Conservation (phyloP, 2,797 vertebrate species). For the Enteromius radiatus region DNA sequence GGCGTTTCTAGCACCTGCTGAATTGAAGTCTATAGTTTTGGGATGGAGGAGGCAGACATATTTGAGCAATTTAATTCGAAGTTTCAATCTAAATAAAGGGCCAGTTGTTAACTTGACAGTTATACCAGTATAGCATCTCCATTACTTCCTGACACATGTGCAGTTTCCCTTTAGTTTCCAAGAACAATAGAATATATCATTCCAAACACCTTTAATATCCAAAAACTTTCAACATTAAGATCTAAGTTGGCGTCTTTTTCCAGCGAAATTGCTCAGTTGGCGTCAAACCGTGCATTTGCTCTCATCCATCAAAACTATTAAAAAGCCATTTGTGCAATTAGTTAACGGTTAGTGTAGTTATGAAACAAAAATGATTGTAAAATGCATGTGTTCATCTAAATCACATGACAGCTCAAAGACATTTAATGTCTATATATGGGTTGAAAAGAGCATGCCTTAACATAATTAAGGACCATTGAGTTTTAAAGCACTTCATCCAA, state of each 20-base stretch:
- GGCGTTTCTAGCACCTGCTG: neutral
- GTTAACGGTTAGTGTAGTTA: neutral
- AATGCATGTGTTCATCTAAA: neutral
- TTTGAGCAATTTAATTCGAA: neutral
- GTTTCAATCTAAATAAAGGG: constrained; percentile 8
- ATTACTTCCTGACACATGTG: neutral
- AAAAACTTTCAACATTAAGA: neutral
- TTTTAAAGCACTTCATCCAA: constrained; percentile 6
- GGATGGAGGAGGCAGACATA: neutral
- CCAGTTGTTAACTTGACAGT: constrained; percentile 1
- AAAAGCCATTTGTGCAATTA: neutral
- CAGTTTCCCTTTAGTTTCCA: constrained; percentile 16
- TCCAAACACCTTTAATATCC: neutral
- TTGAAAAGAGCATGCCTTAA: neutral
- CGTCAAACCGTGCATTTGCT: neutral
- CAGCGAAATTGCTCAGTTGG: constrained; percentile 13
- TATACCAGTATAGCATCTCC: neutral
- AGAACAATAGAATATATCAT: constrained; percentile 23
- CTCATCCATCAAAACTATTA: constrained; percentile 31
- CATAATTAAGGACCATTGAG: neutral
- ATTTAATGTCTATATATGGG: neutral
- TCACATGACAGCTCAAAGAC: neutral
- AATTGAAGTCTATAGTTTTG: neutral
- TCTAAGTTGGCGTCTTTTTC: neutral
- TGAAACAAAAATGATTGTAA: neutral